Conservation (phyloP, 1,140 invertebrate species). For the Polypedilum vanderplanki region DNA sequence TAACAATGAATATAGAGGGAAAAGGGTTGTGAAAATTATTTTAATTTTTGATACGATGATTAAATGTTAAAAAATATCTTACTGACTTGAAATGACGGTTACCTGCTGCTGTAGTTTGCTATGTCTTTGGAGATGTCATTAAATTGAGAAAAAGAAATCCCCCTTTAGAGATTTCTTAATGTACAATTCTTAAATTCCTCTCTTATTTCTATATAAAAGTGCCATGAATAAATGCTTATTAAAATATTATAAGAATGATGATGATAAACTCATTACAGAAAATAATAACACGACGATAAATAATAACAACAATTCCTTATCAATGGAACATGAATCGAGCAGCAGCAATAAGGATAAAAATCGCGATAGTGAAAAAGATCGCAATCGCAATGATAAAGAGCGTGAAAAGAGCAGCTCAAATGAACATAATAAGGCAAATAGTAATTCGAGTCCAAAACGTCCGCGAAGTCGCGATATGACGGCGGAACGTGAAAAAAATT, state of each 20-base stretch:
- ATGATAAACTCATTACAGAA: neutral
- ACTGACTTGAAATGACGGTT: neutral
- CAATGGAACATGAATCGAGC: neutral
- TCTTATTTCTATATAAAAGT: too few relatives aligned
- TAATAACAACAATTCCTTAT: slow-evolving; percentile 20
- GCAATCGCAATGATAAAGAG: neutral
- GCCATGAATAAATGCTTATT: neutral
- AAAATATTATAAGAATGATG: slow-evolving; percentile 4
- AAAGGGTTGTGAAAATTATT: slow-evolving; percentile 20
- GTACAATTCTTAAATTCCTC: neutral
- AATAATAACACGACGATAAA: slow-evolving; percentile 20
- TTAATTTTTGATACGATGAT: slow-evolving; percentile 26
- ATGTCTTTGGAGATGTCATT: neutral
- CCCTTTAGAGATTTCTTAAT: neutral
- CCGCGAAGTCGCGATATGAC: slow-evolving; percentile 39
- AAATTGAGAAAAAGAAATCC: slow-evolving; percentile 31
- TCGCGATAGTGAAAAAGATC: slow-evolving; percentile 29
- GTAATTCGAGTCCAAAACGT: slow-evolving; percentile 46
- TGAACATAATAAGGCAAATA: slow-evolving; percentile 21
- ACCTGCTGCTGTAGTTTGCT: slow-evolving; percentile 1
- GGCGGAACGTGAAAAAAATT: slow-evolving; percentile 38
- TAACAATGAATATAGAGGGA: neutral
- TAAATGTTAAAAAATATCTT: neutral
- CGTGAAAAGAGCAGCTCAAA: neutral
- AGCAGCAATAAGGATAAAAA: slow-evolving; percentile 19